A percentile compares a stretch with the other conserved stretches of the same genome.
Evolutionary conservation across 2,113 vertebrate genomes (phyloP).

Genomic region (Pyxicephalus adspersus): DNA sequence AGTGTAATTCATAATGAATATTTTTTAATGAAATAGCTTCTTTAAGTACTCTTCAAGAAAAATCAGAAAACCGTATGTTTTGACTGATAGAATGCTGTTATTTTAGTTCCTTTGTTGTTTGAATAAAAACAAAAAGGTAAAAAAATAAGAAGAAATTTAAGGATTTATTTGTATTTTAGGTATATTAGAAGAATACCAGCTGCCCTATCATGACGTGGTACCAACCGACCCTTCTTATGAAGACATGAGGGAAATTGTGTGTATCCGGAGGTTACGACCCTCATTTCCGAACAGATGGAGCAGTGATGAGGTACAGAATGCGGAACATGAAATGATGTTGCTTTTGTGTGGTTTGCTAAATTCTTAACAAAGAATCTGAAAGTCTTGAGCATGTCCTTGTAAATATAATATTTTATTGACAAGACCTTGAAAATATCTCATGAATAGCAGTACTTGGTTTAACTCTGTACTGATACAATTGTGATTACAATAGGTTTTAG

Average conservation of each 20-base stretch:
- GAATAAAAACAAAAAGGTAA: not conserved
- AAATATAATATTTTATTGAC: not conserved
- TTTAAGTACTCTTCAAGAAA: not conserved
- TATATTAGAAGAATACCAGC: conserved; percentile 94
- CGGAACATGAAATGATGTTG: not conserved
- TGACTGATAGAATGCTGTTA: not conserved
- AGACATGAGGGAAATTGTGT: conserved; percentile 95
- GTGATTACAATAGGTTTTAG: no score
- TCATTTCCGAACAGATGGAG: conserved; percentile 96
- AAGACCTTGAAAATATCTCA: no score
- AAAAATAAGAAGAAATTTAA: conserved; percentile 14
- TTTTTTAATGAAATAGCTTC: not conserved
- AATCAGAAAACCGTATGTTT: not conserved
- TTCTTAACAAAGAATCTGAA: not conserved
- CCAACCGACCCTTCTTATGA: conserved; percentile 93
- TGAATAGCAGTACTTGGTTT: no score
- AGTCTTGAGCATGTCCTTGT: not conserved
- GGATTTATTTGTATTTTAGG: conserved; percentile 69
- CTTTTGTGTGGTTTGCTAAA: conserved; percentile 3
- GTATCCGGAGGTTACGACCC: conserved; percentile 88
- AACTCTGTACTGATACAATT: no score
- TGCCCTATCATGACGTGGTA: conserved; percentile 91
- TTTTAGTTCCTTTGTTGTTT: not conserved
- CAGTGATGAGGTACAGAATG: conserved; percentile 86
- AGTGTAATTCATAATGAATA: conserved; percentile 16